phyloP scores from a whole-genome alignment of 2,888 invertebrate species.

The Lochmaea capreae region DNA sequence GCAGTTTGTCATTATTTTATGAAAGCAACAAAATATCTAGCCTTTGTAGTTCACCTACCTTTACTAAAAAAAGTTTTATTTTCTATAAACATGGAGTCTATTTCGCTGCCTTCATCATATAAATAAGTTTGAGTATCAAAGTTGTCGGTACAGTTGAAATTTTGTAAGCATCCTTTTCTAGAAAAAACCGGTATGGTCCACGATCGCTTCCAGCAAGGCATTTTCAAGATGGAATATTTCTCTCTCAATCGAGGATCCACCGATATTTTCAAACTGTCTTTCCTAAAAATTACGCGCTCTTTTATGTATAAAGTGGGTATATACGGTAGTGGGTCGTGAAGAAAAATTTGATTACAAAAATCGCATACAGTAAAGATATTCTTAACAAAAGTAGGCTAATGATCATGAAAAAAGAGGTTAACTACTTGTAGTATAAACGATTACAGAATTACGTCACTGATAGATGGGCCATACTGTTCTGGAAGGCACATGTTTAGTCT shows the following conservation, averaged over 20 bases:
- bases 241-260: constrained; percentile 47
- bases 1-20: neutral
- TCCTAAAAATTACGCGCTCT: constrained; percentile 2
- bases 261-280: constrained; percentile 22
- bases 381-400: too few relatives aligned
- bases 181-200: constrained; percentile 48
- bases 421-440: too few relatives aligned
- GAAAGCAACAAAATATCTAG: neutral
- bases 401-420: too few relatives aligned
- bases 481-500: too few relatives aligned
- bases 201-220: constrained; percentile 49
- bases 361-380: too few relatives aligned
- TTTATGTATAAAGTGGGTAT: too few relatives aligned
- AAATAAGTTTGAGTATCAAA: constrained; percentile 49
- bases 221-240: constrained; percentile 50
- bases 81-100: constrained; percentile 45
- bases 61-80: constrained; percentile 30
- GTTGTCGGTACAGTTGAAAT: constrained; percentile 30
- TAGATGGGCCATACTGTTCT: too few relatives aligned
- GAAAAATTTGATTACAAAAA: too few relatives aligned
- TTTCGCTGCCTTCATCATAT: constrained; percentile 51
- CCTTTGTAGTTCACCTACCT: constrained; percentile 16
- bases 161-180: constrained; percentile 27
- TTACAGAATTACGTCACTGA: too few relatives aligned
- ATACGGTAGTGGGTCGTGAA: too few relatives aligned